Base-by-base conservation (phyloP, 2,888 invertebrate genomes). In the Morpho achilles region DNA sequence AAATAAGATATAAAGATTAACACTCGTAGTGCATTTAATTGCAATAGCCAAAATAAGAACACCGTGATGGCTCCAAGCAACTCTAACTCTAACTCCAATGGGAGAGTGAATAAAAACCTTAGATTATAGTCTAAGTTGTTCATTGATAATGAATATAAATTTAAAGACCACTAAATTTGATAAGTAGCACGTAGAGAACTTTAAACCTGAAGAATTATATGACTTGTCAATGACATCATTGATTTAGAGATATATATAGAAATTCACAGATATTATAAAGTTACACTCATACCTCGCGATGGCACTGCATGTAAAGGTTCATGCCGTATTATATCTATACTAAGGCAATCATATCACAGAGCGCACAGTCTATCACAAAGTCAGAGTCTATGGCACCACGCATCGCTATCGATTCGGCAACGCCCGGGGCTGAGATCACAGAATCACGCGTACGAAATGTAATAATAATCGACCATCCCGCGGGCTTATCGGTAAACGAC, bases 401-500 rank as follows among this genome's bases (percentile, higher is more conserved):
- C 86, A 86, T 85, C 74, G 74, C 82, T 78, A 87, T 87, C 83
- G 87, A 86, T 84, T 76, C 76, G 76, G 71, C 64, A 70, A 62
- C 79, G 84, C 88, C 87, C 75, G 76, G 70, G 86, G 88, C 82
- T 72, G 68, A 79, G 79, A 80, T 83, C 84, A 82, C 84, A 82
- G 80, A 81, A 81, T 86, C 87, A 82, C 84, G 80, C 82, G 82
- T 83, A 80, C 73, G 73, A 66, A 82, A 86, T 81, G 82, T 85
- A 88, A 89, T 87, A 87, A 87, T 87, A 87, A 82, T 82, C 88
- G 87, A 85, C 90, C 89, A 89, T 90, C 89, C 90, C 86, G 82
- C 77, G 79, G 90, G 89, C 88, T 89, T 90, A 90, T 90, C 90
- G 81, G 84, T 82, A 89, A 85, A 90, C 89, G 89, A 90, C 90